These are phyloP conservation scores for Stenotaenia linearis DNA, from an alignment of 2,888 invertebrate genomes.

Conservation along the genomic window DNA sequence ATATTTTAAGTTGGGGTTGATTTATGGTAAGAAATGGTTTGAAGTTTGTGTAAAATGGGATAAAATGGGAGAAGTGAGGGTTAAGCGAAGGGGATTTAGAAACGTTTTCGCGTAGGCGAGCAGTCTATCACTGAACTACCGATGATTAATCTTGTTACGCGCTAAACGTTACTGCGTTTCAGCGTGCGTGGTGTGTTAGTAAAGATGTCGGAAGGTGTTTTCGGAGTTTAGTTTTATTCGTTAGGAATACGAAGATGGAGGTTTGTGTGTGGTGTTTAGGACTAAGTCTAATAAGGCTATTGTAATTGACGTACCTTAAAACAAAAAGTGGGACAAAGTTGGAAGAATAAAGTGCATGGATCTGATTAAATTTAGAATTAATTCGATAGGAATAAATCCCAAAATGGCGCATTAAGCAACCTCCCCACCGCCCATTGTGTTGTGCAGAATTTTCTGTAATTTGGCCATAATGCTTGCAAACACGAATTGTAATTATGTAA, in stretches of 20 bases:
- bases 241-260: too few relatives aligned
- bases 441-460: not conserved
- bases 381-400: not conserved
- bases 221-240: too few relatives aligned
- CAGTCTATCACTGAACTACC: not conserved
- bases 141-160: not conserved
- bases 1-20: not conserved
- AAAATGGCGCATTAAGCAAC: not conserved
- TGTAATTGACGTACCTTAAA: not conserved
- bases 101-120: too few relatives aligned
- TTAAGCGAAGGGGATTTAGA: not conserved
- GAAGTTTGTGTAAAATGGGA: too few relatives aligned
- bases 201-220: too few relatives aligned
- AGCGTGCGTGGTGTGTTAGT: not conserved
- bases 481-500: slow-evolving; percentile 19
- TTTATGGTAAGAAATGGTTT: not conserved
- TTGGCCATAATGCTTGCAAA: not conserved
- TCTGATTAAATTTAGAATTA: not conserved
- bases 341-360: not conserved
- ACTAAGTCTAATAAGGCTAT: not conserved
- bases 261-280: too few relatives aligned
- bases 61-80: too few relatives aligned
- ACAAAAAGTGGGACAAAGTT: not conserved
- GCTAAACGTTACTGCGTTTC: not conserved
- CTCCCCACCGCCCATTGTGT: slow-evolving; percentile 2